These are phyloP conservation scores for Ladona fulva DNA, from an alignment of 1,140 invertebrate genomes.

Conservation along the genomic window DNA sequence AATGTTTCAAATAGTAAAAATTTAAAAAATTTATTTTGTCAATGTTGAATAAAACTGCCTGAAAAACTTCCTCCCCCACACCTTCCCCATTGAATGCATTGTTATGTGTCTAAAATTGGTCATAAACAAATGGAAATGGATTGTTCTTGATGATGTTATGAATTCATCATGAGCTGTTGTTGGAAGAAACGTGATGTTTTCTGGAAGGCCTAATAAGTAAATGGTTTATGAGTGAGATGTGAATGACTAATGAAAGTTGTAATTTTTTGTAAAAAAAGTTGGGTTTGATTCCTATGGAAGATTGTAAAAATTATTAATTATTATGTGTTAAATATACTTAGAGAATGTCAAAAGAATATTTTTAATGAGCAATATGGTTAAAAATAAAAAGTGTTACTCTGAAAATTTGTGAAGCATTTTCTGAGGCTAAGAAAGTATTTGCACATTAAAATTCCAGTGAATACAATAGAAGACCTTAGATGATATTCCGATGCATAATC, in stretches of 20 bases:
- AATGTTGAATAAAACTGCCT: slow-evolving; percentile 1
- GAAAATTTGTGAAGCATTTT: not conserved
- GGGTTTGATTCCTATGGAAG: not conserved
- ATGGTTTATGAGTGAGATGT: not conserved
- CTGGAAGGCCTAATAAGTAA: not conserved
- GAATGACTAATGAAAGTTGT: not conserved
- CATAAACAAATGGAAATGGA: too few species aligned
- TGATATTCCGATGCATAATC: too few species aligned
- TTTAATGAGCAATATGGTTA: not conserved
- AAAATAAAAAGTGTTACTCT: not conserved
- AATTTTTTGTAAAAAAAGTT: not conserved
- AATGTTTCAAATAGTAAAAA: not conserved
- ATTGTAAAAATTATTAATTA: not conserved
- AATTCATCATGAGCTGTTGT: too few species aligned
- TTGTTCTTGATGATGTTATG: too few species aligned
- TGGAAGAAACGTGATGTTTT: not conserved
- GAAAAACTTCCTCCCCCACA: not conserved
- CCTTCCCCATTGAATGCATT: too few species aligned
- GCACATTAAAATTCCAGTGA: not conserved
- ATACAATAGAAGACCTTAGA: too few species aligned
- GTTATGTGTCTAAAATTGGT: too few species aligned
- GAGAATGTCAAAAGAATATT: not conserved
- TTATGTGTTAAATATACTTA: not conserved
- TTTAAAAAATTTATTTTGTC: not conserved
- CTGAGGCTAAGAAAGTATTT: not conserved